Evolutionary conservation across 2,888 invertebrate species (phyloP), one percentile per base, ranked within the genome.

Genomic region (Troglohyphantes excavatus): DNA sequence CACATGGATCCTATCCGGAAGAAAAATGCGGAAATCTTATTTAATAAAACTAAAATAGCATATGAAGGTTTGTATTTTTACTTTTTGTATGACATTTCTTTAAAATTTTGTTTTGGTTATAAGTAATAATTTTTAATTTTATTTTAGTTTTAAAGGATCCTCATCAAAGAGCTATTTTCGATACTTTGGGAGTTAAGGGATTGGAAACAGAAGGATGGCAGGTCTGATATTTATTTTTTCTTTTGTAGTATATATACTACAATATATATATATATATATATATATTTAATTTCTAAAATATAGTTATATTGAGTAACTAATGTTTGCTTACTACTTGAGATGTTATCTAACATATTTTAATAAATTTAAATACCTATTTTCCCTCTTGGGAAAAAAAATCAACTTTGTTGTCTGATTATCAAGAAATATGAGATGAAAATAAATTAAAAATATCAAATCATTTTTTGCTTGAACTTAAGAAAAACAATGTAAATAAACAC

Each of bases 161-260:
- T 0, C 98, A 98, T 93, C 96, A 96, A 93, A 95, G 99, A 93
- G 98, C 98, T 0, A 98, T 99, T 91, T 99, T 99, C 94, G 99
- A 99, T 94, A 95, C 95, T 76, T 94, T 95, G 93, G 98, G 98
- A n/a, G 95, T 96, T 82, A 96, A 96, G 93, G 99, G 99, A 0
- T 94, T 99, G 33, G 96, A 98, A 93, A 97, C 98, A 0, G 97
- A 98, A 92, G 98, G 98, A 82, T 98, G 98, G 98, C 98, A 99
- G 94, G 95, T 99, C 26, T 23, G 39, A 39, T 19, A n/a, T 23
- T 23, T 27, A 23, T 72, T 23, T 53, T 9, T 73, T 53, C 75
- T 68, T 27, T 82, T 61, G 13, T 21, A 13, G 19, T n/a, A n/a
- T n/a, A n/a, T n/a, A n/a, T n/a, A n/a, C n/a, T n/a, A n/a, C n/a